Percentiles rank a stretch among this genome's conserved stretches.
Evolutionary conservation across 1,140 invertebrate species (phyloP).

Genomic region (Halictus rubicundus): DNA sequence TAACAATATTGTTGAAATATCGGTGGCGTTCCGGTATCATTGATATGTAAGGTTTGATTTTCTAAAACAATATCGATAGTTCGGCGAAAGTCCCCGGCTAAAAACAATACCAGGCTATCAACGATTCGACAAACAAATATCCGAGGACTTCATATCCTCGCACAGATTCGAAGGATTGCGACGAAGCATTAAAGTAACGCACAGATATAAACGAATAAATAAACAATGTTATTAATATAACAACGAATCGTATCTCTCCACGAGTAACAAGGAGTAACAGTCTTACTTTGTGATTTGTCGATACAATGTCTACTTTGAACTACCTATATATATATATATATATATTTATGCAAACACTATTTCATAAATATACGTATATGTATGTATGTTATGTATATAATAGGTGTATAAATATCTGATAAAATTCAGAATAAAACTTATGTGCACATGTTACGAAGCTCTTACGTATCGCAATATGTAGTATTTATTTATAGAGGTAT

Average conservation of each 20-base stretch:
- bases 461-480: conserved; percentile 22
- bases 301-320: conserved; percentile 19
- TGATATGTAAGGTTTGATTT: too few species aligned
- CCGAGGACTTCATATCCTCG: not conserved
- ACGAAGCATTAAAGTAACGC: not conserved
- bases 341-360: not conserved
- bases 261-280: conserved; percentile 39
- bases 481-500: conserved; percentile 10
- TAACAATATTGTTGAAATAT: too few species aligned
- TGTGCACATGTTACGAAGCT: conserved; percentile 39
- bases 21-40: too few species aligned
- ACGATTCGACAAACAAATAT: not conserved
- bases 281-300: conserved; percentile 43
- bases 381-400: not conserved
- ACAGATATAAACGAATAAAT: not conserved
- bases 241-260: not conserved
- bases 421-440: conserved; percentile 31
- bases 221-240: not conserved
- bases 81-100: not conserved
- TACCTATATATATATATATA: conserved; percentile 5
- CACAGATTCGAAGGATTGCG: conserved; percentile 1
- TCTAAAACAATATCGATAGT: too few species aligned
- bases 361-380: conserved; percentile 1
- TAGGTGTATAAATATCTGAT: conserved; percentile 28
- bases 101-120: not conserved